These are phyloP conservation scores for Campylorhamphus procurvoides DNA, from an alignment of 2,113 vertebrate species.

Conservation along the genomic window DNA sequence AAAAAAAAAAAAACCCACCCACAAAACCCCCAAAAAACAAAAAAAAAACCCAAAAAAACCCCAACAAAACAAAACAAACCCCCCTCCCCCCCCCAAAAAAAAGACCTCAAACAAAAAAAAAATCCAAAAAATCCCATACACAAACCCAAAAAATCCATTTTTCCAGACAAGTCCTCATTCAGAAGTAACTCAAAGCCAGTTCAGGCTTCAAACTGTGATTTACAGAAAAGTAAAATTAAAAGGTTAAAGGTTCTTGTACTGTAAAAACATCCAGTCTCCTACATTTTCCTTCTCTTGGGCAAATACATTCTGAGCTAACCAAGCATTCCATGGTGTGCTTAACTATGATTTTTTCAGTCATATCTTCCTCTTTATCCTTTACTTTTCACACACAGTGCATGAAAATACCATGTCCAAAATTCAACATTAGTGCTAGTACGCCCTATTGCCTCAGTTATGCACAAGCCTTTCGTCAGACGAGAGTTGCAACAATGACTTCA, in stretches of 20 bases:
- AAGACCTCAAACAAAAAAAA: not conserved
- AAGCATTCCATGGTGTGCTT: not conserved
- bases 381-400: not conserved
- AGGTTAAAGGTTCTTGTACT: not conserved
- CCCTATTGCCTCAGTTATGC: not conserved
- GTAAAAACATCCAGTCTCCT: not conserved
- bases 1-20: not conserved
- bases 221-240: not conserved
- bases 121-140: not conserved
- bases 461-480: not conserved
- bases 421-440: not conserved
- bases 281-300: not conserved
- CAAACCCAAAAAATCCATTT: not conserved
- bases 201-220: not conserved
- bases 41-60: not conserved
- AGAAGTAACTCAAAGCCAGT: not conserved
- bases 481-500: not conserved
- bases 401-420: not conserved
- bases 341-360: not conserved
- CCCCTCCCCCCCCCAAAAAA: not conserved
- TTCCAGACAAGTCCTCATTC: not conserved
- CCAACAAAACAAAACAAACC: too few species aligned
- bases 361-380: not conserved
- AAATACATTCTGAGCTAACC: not conserved
- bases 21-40: too few species aligned